A percentile compares a stretch with the other conserved stretches of the same genome.
phyloP scores from a whole-genome alignment of 2,113 vertebrate species.

The Oophaga pumilio region DNA sequence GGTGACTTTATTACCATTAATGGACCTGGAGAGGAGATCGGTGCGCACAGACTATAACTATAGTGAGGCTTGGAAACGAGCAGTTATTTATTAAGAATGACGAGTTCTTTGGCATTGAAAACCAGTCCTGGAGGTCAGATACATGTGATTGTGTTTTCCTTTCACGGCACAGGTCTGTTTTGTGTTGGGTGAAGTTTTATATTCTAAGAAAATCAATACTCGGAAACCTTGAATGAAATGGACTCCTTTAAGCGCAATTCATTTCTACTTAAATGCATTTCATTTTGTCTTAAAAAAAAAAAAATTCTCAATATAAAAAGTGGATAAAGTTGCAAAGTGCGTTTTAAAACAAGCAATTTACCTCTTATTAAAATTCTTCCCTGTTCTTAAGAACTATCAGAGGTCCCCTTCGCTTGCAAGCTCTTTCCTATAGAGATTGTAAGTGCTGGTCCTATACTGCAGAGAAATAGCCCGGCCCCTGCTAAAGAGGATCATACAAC shows the following conservation, averaged over 20 bases:
- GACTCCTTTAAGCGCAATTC: too few species aligned
- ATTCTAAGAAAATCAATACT: neutral
- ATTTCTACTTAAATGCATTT: neutral
- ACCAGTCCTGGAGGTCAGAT: neutral
- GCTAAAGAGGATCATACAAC: too few species aligned
- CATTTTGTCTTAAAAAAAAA: neutral
- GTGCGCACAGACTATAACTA: neutral
- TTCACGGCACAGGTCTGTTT: neutral
- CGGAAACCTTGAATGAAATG: neutral
- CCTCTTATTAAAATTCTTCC: too few species aligned
- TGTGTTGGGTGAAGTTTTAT: neutral
- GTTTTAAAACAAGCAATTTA: too few species aligned
- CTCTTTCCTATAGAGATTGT: too few species aligned
- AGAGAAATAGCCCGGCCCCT: too few species aligned
- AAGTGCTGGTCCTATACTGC: too few species aligned
- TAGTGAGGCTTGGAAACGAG: neutral
- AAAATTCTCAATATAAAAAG: too few species aligned
- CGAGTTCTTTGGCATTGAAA: conserved; percentile 4
- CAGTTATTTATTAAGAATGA: conserved; percentile 45
- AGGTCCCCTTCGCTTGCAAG: too few species aligned
- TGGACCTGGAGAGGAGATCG: neutral
- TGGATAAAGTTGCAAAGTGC: too few species aligned
- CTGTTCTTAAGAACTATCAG: too few species aligned
- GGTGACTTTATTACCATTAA: conserved; percentile 29
- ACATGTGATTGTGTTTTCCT: neutral